Conservation (phyloP, 2,888 invertebrate genomes). For the Caenorhabditis drosophilae region DNA sequence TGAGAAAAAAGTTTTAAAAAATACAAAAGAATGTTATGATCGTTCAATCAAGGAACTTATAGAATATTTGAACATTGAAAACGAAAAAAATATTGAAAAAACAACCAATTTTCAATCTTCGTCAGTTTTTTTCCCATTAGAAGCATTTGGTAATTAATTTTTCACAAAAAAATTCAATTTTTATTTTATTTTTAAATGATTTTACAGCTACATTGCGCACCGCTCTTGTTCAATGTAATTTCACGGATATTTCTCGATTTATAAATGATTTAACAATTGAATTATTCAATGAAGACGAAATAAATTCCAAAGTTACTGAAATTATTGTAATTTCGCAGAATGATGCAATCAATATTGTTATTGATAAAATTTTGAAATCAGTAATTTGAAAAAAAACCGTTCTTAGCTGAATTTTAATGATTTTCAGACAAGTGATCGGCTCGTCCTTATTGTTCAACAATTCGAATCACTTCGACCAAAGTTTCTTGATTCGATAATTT, state of each 20-base stretch:
- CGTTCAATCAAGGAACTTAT: conserved; percentile 8
- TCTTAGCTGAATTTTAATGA: no score
- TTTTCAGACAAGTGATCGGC: neutral
- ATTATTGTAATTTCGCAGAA: conserved; percentile 10
- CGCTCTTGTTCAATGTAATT: conserved; percentile 42
- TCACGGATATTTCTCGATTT: conserved; percentile 26
- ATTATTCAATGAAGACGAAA: conserved; percentile 6
- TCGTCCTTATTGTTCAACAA: conserved; percentile 21
- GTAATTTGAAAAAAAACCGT: conserved; percentile 3
- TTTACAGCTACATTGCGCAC: conserved; percentile 6
- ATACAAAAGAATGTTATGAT: conserved; percentile 9
- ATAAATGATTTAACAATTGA: conserved; percentile 12
- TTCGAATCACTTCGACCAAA: conserved; percentile 31
- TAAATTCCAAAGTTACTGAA: neutral
- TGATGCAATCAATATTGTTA: conserved; percentile 20
- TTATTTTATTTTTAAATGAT: neutral
- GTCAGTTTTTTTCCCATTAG: conserved; percentile 13
- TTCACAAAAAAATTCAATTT: neutral
- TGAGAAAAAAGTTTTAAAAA: conserved; percentile 13
- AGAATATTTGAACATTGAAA: conserved; percentile 7
- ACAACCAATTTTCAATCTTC: no score
- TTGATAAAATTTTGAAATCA: conserved; percentile 12
- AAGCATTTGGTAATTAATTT: neutral
- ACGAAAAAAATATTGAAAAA: no score
- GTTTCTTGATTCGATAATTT: conserved; percentile 18